Base-by-base conservation (phyloP, 2,797 vertebrate species). In the Otolemur crassicaudatus region DNA sequence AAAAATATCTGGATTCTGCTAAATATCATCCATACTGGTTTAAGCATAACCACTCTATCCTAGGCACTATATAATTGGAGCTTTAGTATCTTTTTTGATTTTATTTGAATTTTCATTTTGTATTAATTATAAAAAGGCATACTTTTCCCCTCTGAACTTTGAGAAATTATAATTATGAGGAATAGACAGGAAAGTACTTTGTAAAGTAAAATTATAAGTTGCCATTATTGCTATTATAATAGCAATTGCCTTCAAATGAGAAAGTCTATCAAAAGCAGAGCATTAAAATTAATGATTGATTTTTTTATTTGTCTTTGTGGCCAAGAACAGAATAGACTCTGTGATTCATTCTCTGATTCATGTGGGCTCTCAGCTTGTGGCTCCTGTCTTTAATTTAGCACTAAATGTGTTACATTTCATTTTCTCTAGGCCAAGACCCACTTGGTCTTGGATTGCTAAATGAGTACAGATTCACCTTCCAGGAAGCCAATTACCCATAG, bases 221-320 rank as follows among this genome's bases (percentile, higher is more conserved):
- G 34, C 10, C 29, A 82, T 95, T 93, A 76, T 87, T 76, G 49
- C 90, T 94, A 93, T 89, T 93, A 85, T 58, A 19, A 86, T n/a
- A 82, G 72, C 60, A 93, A 90, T 79, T 92, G n/a, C 87, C 82
- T 88, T 91, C 84, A 95, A 96, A 93, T 94, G 87, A 96, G 95
- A 97, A 94, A 56, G 58, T 82, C 81, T 95, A 81, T 90, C 43
- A 94, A 96, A 95, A 70, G 13, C n/a, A 82, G n/a, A 95, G 49
- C 1, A 5, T 95, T 82, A 90, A 97, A 97, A 95, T 95, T 92
- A 94, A 88, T 86, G 87, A 97, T 96, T 92, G 95, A 97, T 96
- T 97, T 97, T 97, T 97, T 83, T 27, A 67, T 91, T 93, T 96
- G 60, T 92, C 60, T 79, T 96, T 56, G 83, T 75, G 25, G 43